Conservation (phyloP, 2,797 vertebrate species). For the Lepilemur septentrionalis region DNA sequence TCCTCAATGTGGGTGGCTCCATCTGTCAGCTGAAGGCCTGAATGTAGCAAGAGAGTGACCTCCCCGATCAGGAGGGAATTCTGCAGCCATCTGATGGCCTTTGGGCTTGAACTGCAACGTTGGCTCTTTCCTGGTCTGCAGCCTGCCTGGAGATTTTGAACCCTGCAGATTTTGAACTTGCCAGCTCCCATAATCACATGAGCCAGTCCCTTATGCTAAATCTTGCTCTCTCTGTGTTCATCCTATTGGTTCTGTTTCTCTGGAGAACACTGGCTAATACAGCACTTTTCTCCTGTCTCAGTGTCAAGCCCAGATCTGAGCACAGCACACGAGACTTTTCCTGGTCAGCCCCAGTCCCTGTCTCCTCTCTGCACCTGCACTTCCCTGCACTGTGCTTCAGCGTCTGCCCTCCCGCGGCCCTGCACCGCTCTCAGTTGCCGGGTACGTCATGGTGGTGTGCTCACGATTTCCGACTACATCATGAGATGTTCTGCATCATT, state of each 20-base stretch:
- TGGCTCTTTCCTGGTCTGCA: background rate
- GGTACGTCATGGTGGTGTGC: rapidly evolving
- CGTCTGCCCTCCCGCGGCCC: rapidly evolving
- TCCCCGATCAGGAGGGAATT: background rate
- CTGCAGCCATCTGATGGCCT: background rate
- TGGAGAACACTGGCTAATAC: background rate
- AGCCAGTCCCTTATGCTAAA: background rate
- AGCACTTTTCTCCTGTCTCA: background rate
- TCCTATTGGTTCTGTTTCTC: background rate
- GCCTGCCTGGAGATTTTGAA: background rate
- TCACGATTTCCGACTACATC: background rate
- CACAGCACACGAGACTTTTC: rapidly evolving
- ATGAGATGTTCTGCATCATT: background rate
- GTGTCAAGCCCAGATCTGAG: background rate
- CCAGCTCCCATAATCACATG: background rate
- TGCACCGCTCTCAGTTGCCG: rapidly evolving
- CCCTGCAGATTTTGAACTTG: background rate
- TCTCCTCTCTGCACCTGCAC: background rate
- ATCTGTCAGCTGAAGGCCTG: background rate
- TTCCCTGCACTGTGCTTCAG: rapidly evolving
- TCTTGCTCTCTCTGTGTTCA: too few relatives aligned
- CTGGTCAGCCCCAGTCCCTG: background rate
- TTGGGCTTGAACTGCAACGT: background rate
- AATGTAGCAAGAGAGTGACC: background rate
- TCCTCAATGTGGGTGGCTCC: background rate